Evolutionary conservation across 2,888 invertebrate species (phyloP).

Genomic region (Serripes groenlandicus): DNA sequence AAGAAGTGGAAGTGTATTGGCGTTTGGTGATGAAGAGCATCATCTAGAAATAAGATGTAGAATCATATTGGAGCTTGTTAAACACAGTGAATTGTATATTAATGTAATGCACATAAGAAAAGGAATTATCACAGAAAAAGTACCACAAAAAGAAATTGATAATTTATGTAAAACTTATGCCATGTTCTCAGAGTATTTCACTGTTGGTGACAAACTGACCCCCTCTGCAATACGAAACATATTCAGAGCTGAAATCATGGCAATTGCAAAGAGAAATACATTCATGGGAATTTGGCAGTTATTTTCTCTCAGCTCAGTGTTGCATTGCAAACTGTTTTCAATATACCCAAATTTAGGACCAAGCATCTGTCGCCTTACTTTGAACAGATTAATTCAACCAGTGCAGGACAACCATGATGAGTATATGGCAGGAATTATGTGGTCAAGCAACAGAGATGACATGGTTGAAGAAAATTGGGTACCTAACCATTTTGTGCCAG

Average conservation of each 20-base stretch:
- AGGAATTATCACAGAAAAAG: neutral
- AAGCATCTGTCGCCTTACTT: neutral
- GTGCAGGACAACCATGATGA: neutral
- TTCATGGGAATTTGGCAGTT: slow-evolving; percentile 33
- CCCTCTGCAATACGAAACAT: neutral
- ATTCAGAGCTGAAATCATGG: neutral
- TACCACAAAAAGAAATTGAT: neutral
- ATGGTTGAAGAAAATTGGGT: neutral
- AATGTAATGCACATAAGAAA: neutral
- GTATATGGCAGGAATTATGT: too few relatives aligned
- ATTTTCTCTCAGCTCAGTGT: slow-evolving; percentile 25
- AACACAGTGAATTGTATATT: slow-evolving; percentile 27
- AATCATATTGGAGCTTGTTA: slow-evolving; percentile 36
- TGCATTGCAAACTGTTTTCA: slow-evolving; percentile 19
- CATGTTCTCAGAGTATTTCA: slow-evolving; percentile 28
- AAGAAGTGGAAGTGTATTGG: slow-evolving; percentile 28
- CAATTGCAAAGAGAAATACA: slow-evolving; percentile 12
- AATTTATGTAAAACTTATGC: slow-evolving; percentile 17
- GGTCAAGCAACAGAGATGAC: neutral
- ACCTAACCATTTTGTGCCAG: neutral
- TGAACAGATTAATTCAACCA: neutral
- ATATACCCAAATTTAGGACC: slow-evolving; percentile 22
- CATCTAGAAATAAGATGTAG: slow-evolving; percentile 34
- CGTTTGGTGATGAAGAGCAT: slow-evolving; percentile 35
- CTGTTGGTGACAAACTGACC: neutral